Evolutionary conservation across 2,113 vertebrate species (phyloP), one percentile per base, ranked within the genome.

Genomic region (Ondatra zibethicus): DNA sequence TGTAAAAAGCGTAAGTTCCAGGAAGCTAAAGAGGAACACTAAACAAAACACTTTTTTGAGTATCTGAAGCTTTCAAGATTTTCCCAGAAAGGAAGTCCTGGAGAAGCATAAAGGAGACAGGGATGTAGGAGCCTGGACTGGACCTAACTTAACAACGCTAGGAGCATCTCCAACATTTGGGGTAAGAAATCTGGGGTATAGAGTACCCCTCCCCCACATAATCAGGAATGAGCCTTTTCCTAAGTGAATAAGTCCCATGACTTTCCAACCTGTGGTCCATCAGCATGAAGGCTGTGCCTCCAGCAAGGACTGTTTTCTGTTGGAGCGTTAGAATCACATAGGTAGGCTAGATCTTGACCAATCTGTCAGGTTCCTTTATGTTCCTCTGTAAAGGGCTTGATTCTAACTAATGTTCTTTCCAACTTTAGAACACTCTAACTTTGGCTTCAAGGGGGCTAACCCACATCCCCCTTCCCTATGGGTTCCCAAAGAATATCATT

Each of bases 11-110:
- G 14, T 11, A 85, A 65, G 58, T 65, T 85, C 16, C 39, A 65
- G 5, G 39, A 42, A 70, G 21, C 31, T 82, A 29, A 66, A 23
- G 36, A 33, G 33, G 29, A 65, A 63, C 84, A 42, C 19, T 36
- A 66, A 76, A 84, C 47, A 9, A 93, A 92, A 92, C n/a, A 61
- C 84, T 36, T 52, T 63, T 23, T 93, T 89, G 91, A 85, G 50
- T 92, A 70, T 91, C 81, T 91, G 80, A 92, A 97, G 81, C 81
- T 96, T 89, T 97, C 50, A 78, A 39, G 90, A 91, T 97, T 97
- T 94, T 85, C 77, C 92, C 73, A 92, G 73, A 97, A 96, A 93
- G 29, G 10, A 58, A 63, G 58, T 39, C 2, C 68, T 58, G 27
- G 63, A 58, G 78, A 61, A 82, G 6, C 70, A 70, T 27, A 39